Evolutionary conservation across 2,113 vertebrate genomes (phyloP), one percentile per base, ranked within the genome.

Genomic region (Sterrhoptilus dennistouni): DNA sequence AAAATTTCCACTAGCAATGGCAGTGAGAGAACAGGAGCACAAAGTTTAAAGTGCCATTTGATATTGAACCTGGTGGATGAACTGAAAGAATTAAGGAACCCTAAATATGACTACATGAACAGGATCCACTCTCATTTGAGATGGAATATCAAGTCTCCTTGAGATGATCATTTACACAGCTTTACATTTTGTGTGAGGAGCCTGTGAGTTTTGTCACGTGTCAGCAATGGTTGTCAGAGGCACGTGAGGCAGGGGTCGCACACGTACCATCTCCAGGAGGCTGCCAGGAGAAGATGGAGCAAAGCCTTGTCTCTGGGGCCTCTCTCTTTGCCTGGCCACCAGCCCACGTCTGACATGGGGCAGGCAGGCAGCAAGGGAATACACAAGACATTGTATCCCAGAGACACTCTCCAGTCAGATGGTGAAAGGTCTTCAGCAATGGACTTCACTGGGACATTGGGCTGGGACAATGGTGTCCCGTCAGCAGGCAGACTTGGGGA

Each of bases 181-280:
- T 59, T 83, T 52, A n/a, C 2, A 8, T 68, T 90, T 61, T 19
- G 15, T 19, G 44, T 11, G 56, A 49, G n/a, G 27, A 49, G 16
- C 8, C 44, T 11, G 3, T 35, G 11, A 60, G 21, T 60, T 59
- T 47, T 36, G 42, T 29, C 47, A 36, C 18, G 6, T 20, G 11
- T 57, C n/a, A 47, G 5, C 20, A 38, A 47, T 38, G 15, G 27
- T 31, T 31, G n/a, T 38, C 15, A 60, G 56, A 49, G 11, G 15
- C 27, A 47, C 3, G 1, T 4, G 6, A 4, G 14, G 15, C 8
- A 59, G 25, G 8, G 19, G 6, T 29, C 17, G 54, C 45, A 45
- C 3, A 3, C 9, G 2, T 18, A 8, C n/a, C 8, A 6, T 3
- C 5, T 29, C 18, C 24, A 45, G 18, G 24, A 57, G 70, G 6